Evolutionary conservation across 2,797 vertebrate species (phyloP), one percentile per base, ranked within the genome.

Genomic region (Hydrolagus colliei): DNA sequence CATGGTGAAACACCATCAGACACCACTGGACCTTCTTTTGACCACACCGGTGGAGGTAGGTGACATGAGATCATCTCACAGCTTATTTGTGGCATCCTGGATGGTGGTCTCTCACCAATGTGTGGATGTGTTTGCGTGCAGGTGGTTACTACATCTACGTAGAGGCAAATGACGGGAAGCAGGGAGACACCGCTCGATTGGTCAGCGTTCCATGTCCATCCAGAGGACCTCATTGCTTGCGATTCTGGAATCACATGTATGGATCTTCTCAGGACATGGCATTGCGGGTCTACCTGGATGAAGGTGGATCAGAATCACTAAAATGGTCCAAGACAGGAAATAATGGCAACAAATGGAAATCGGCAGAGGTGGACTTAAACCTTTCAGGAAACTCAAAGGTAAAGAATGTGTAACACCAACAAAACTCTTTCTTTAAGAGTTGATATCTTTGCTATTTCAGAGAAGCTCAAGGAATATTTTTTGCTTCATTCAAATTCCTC

Each of bases 221-320:
- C 4, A 67, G 86, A 18, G 93, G 93, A 80, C 89, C 90, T 0
- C 87, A 94, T 86, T 96, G 96, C 89, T 89, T 96, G 88, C 86
- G 89, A 67, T 96, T 96, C 90, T 96, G 95, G 95, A 96, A 96
- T 88, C 91, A 96, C 88, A 94, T 96, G 93, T 92, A 94, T 0
- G 95, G 96, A 16, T 87, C 85, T 6, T 91, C 92, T 13, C 3
- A 11, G 1, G 91, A 91, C 41, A 95, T 95, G 93, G 88, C 89
- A 3, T 91, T 96, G 72, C 91, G 90, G 1, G 85, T 95, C 52
- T 94, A 94, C 27, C 63, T 90, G 88, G 72, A 86, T 9, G 86
- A 91, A 87, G 79, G 6, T 2, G 87, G 86, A 4, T 86, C 2
- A 6, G 73, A 13, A 0, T 86, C 75, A 22, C 90, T 89, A 85